These are phyloP conservation scores for Clistopyga incitator DNA, from an alignment of 2,888 invertebrate species.

Conservation along the genomic window DNA sequence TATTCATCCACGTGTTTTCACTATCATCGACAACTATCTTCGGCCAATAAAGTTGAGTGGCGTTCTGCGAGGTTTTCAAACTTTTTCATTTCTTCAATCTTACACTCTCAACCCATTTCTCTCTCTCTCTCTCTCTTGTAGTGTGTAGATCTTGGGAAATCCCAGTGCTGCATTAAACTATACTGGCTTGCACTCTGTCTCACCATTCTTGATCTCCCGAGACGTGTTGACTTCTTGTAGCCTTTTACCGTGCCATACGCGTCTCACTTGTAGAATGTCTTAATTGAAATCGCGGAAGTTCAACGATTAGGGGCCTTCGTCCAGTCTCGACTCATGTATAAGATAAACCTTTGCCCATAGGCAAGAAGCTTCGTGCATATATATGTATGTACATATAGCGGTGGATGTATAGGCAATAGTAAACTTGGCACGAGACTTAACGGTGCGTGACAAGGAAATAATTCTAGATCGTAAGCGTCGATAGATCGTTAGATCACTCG, in stretches of 20 bases:
- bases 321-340: constrained; percentile 20
- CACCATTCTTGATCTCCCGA: constrained; percentile 28
- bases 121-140: background rate
- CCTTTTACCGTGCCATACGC: constrained; percentile 41
- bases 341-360: constrained; percentile 12
- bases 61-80: constrained; percentile 36
- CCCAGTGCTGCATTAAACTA: constrained; percentile 15
- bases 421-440: constrained; percentile 64
- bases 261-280: constrained; percentile 71
- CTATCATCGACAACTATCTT: constrained; percentile 74
- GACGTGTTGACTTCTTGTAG: background rate
- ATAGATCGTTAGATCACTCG: constrained; percentile 70
- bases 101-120: background rate
- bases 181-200: constrained; percentile 4
- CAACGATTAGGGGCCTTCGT: constrained; percentile 56
- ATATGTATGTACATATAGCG: background rate
- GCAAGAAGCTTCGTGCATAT: constrained; percentile 9
- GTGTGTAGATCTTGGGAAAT: constrained; percentile 5
- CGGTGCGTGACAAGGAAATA: constrained; percentile 71
- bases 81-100: constrained; percentile 35
- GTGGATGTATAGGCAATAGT: constrained; percentile 32
- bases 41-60: constrained; percentile 70
- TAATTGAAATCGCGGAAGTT: constrained; percentile 76
- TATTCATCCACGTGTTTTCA: constrained; percentile 73
- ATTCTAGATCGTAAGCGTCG: constrained; percentile 69